Evolutionary conservation across 2,888 invertebrate genomes (phyloP).

Genomic region (Limenitis arthemis): DNA sequence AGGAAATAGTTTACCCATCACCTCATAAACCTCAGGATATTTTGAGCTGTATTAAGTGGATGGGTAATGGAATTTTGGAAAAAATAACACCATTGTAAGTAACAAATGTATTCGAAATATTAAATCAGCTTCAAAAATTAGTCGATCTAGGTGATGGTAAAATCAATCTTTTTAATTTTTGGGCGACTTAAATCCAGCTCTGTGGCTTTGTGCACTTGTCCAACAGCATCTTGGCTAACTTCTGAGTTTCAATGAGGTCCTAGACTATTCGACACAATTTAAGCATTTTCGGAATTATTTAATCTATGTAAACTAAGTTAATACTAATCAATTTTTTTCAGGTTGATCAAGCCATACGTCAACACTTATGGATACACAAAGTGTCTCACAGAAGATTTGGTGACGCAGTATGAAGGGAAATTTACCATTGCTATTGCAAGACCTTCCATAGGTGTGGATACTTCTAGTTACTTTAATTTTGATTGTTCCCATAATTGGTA

Average conservation of each 20-base stretch:
- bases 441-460: slow-evolving; percentile 84
- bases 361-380: slow-evolving; percentile 95
- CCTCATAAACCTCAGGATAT: slow-evolving; percentile 67
- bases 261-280: too few relatives aligned
- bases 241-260: too few relatives aligned
- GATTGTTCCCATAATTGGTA: too few relatives aligned
- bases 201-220: too few relatives aligned
- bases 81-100: slow-evolving; percentile 71
- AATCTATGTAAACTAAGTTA: slow-evolving; percentile 11
- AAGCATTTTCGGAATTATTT: too few relatives aligned
- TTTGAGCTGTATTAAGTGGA: slow-evolving; percentile 71
- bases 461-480: neutral
- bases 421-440: slow-evolving; percentile 85
- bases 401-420: slow-evolving; percentile 74
- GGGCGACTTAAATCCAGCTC: neutral
- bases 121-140: neutral
- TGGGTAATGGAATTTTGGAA: slow-evolving; percentile 72
- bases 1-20: slow-evolving; percentile 82
- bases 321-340: slow-evolving; percentile 31
- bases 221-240: too few relatives aligned
- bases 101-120: slow-evolving; percentile 11
- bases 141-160: too few relatives aligned
- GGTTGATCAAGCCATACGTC: slow-evolving; percentile 77
- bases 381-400: slow-evolving; percentile 84
- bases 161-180: neutral